phyloP scores from a whole-genome alignment of 2,888 invertebrate species.

The Protodeltote pygarga region DNA sequence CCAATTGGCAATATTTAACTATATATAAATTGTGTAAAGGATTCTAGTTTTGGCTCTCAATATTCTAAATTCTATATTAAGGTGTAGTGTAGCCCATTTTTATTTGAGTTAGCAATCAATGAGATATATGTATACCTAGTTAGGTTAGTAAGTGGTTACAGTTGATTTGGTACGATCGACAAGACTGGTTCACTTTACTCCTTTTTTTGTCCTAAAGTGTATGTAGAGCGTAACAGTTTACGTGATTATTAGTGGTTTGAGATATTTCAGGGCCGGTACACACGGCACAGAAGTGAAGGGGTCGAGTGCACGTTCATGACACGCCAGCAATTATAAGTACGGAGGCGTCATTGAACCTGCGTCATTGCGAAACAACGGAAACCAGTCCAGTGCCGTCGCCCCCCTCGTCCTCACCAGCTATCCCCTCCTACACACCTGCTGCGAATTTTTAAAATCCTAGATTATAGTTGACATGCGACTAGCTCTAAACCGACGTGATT shows the following conservation, averaged over 20 bases:
- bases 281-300: slow-evolving; percentile 62
- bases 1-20: too few relatives aligned
- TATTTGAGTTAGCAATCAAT: slow-evolving; percentile 15
- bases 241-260: slow-evolving; percentile 31
- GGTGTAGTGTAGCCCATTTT: too few relatives aligned
- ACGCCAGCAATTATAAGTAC: slow-evolving; percentile 80
- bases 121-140: slow-evolving; percentile 22
- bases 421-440: slow-evolving; percentile 73
- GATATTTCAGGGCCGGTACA: slow-evolving; percentile 41
- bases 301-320: slow-evolving; percentile 75
- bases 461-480: slow-evolving; percentile 83
- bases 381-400: slow-evolving; percentile 73
- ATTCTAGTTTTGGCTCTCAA: too few relatives aligned
- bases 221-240: slow-evolving; percentile 47
- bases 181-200: slow-evolving; percentile 22
- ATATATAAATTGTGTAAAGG: background rate
- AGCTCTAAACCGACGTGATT: slow-evolving; percentile 71
- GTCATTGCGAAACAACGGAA: slow-evolving; percentile 87
- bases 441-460: slow-evolving; percentile 86
- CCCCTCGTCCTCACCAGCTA: slow-evolving; percentile 43
- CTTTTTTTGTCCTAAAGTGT: slow-evolving; percentile 35
- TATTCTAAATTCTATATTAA: too few relatives aligned
- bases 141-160: slow-evolving; percentile 27
- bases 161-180: slow-evolving; percentile 26
- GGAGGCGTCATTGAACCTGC: slow-evolving; percentile 84